Percentiles rank a stretch among this genome's conserved stretches.
Evolutionary conservation across 2,888 invertebrate genomes (phyloP).

Genomic region (Cataglyphis cursor): DNA sequence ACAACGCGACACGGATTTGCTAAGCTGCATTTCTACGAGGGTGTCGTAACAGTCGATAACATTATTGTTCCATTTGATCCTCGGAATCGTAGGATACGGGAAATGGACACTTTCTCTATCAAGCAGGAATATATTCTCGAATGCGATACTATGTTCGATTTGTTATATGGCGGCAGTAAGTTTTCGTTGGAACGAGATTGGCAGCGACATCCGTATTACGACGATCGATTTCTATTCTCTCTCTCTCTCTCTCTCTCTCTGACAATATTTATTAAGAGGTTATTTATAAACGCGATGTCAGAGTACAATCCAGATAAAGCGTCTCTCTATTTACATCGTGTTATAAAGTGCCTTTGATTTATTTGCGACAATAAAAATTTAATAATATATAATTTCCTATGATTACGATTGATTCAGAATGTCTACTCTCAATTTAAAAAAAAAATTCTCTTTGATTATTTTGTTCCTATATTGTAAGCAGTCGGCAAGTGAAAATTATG

Average conservation of each 20-base stretch:
- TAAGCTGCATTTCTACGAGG: slow-evolving; percentile 2
- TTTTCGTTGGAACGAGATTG: slow-evolving; percentile 44
- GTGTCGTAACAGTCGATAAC: slow-evolving; percentile 71
- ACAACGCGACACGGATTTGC: neutral
- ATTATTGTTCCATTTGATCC: slow-evolving; percentile 71
- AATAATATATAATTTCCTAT: neutral
- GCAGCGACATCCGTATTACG: slow-evolving; percentile 19
- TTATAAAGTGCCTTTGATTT: neutral
- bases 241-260: neutral
- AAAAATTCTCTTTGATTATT: too few relatives aligned
- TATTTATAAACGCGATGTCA: slow-evolving; percentile 7
- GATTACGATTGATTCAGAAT: neutral
- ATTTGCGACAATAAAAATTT: neutral
- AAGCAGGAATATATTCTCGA: slow-evolving; percentile 53
- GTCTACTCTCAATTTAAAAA: too few relatives aligned
- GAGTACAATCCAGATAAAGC: neutral
- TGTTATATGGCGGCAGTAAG: slow-evolving; percentile 52
- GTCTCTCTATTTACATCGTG: neutral
- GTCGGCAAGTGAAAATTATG: too few relatives aligned
- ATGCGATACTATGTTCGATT: slow-evolving; percentile 52
- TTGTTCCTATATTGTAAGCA: too few relatives aligned
- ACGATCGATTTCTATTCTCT: neutral
- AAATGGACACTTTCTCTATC: slow-evolving; percentile 72
- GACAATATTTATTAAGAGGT: slow-evolving; percentile 36
- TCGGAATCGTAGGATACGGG: slow-evolving; percentile 66